Evolutionary conservation across 2,113 vertebrate genomes (phyloP), one percentile per base, ranked within the genome.

Genomic region (Isurus oxyrinchus): DNA sequence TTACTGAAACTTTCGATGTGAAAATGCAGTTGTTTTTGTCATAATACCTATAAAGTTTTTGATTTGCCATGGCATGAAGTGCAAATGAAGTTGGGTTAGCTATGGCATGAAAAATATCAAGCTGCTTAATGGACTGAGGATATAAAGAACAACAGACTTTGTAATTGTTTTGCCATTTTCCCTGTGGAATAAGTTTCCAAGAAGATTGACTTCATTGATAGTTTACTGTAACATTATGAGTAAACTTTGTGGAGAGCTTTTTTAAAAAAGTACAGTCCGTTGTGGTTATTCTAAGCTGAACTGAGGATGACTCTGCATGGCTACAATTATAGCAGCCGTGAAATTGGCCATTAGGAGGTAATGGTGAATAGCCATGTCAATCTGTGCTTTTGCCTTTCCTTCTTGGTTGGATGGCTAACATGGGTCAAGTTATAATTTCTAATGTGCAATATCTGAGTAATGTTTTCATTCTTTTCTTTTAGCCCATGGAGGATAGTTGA

Each of bases 401-500:
- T 2, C 16, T 57, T 16, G 5, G 53, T 27, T 11, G 88, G 90
- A 27, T 31, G 1, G 87, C n/a, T 72, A 16, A 69, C 19, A 66
- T 49, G 63, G 44, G 23, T 27, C 16, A 31, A 49, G 19, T 10
- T 40, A 49, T 14, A 55, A 61, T 96, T 93, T 11, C 61, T 96
- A 69, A 96, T 69, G 59, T 69, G 23, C 3, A 5, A 11, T 0
- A 5, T 35, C 1, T 5, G 23, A 10, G 25, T 0, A 69, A 1
- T 96, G 0, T 87, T 87, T 96, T 61, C 10, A 27, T 0, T 66
- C 1, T 19, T 1, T 19, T 31, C 23, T 93, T n/a, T 87, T 81
- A 99, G 99, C 96, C 99, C 99, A 88, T 99, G 99, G 99, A 98
- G 99, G 97, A 99, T 99, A 95, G 99, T 99, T 84, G 99, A 99